A percentile compares a stretch with the other conserved stretches of the same genome.
Evolutionary conservation across 30 jellyfish, hydroid and myxozoan genomes (phyloP).

Genomic region (Aurelia sp.): DNA sequence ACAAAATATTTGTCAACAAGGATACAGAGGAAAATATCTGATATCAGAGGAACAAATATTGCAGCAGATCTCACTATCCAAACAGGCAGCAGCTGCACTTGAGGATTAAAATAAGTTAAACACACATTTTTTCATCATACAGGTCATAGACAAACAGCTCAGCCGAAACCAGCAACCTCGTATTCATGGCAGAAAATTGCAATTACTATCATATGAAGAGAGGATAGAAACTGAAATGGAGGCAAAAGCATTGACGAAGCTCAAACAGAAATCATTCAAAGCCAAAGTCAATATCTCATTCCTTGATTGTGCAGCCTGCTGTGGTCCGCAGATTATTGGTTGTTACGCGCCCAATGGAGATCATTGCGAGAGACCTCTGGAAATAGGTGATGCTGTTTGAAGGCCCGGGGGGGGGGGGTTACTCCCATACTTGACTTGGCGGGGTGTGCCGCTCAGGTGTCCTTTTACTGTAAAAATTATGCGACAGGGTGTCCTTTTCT

Average conservation of each 20-base stretch:
- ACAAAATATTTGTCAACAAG: too few species aligned
- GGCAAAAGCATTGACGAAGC: conserved; percentile 53
- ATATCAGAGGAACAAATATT: too few species aligned
- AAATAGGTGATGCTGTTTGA: conserved; percentile 47
- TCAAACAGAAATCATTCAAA: conserved; percentile 25
- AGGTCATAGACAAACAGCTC: conserved; percentile 70
- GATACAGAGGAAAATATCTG: too few species aligned
- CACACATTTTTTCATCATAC: neutral
- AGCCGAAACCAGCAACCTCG: conserved; percentile 47
- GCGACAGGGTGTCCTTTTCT: too few species aligned
- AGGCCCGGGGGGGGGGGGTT: too few species aligned
- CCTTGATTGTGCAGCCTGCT: conserved; percentile 81
- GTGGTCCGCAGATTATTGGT: conserved; percentile 85
- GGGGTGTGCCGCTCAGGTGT: too few species aligned
- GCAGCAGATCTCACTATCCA: too few species aligned
- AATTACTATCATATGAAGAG: conserved; percentile 67
- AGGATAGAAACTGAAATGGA: conserved; percentile 73
- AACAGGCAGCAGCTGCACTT: neutral
- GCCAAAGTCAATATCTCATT: conserved; percentile 43
- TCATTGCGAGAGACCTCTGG: conserved; percentile 87
- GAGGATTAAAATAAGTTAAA: neutral
- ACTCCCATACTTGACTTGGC: too few species aligned
- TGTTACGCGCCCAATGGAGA: conserved; percentile 91
- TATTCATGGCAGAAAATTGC: conserved; percentile 43
- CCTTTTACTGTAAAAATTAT: too few species aligned